A percentile compares a stretch with the other conserved stretches of the same genome.
phyloP scores from a whole-genome alignment of 2,797 vertebrate species.

The Tadarida brasiliensis region DNA sequence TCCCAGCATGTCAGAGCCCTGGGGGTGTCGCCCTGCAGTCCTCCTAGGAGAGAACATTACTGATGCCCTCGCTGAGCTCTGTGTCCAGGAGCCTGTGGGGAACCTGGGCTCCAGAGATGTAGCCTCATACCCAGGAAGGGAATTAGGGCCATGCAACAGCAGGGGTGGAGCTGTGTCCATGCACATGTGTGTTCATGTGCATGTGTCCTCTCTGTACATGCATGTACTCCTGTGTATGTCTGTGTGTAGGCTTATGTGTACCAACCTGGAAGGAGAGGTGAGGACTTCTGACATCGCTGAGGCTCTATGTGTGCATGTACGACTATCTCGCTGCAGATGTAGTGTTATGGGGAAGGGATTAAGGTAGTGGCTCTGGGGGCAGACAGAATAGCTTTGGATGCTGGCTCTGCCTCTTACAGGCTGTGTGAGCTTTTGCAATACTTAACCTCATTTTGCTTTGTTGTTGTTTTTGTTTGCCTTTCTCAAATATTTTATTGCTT shows the following conservation, averaged over 20 bases:
- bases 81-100: slow-evolving; percentile 6
- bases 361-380: neutral
- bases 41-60: slow-evolving; percentile 23
- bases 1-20: neutral
- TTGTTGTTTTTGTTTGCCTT: neutral
- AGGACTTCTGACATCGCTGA: neutral
- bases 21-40: neutral
- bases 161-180: neutral
- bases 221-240: neutral
- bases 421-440: neutral
- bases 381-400: neutral
- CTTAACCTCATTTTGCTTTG: neutral
- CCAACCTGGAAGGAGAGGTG: neutral
- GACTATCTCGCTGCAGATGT: neutral
- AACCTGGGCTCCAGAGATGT: neutral
- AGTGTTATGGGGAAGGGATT: neutral
- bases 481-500: slow-evolving; percentile 17
- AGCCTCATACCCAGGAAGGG: neutral
- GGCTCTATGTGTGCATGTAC: neutral
- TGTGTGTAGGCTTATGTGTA: neutral
- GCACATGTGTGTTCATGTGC: neutral
- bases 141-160: neutral
- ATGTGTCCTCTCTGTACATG: neutral
- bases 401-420: neutral
- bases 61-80: neutral